phyloP scores from a whole-genome alignment of 2,888 invertebrate species.

The Acanthopleura granulata region DNA sequence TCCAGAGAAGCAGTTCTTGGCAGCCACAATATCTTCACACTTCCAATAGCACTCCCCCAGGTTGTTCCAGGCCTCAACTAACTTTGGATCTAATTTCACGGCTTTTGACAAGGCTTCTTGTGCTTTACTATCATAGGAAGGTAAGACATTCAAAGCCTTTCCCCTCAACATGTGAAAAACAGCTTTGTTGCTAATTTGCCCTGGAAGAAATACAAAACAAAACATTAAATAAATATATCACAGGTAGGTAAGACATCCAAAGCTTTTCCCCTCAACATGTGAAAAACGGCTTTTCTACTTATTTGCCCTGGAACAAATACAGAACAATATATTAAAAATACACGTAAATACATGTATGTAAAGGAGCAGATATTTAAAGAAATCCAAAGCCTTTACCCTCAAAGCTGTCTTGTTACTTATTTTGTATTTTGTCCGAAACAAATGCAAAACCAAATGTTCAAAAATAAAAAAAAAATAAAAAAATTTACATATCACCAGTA shows the following conservation, averaged over 20 bases:
- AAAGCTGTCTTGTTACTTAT: too few relatives aligned
- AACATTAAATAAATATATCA: too few relatives aligned
- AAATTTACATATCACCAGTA: too few relatives aligned
- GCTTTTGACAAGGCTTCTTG: slow-evolving; percentile 84
- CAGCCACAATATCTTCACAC: slow-evolving; percentile 83
- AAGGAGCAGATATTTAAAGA: slow-evolving; percentile 31
- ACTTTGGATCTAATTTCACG: slow-evolving; percentile 85
- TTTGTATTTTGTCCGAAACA: too few relatives aligned
- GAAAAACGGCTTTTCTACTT: slow-evolving; percentile 59
- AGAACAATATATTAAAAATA: not conserved
- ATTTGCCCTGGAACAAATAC: too few relatives aligned
- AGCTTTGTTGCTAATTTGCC: slow-evolving; percentile 60
- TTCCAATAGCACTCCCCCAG: slow-evolving; percentile 92
- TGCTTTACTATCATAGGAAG: slow-evolving; percentile 79
- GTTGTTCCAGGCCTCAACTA: slow-evolving; percentile 89
- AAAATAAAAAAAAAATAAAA: too few relatives aligned
- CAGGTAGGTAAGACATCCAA: slow-evolving; percentile 81
- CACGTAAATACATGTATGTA: not conserved
- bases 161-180: slow-evolving; percentile 78
- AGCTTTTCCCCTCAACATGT: slow-evolving; percentile 79
- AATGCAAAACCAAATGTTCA: too few relatives aligned
- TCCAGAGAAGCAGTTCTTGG: slow-evolving; percentile 86
- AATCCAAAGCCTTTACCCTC: too few relatives aligned
- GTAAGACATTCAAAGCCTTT: slow-evolving; percentile 78
- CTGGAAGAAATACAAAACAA: slow-evolving; percentile 42